Evolutionary conservation across 2,797 vertebrate species (phyloP).

Genomic region (Atherinosoma microstoma): DNA sequence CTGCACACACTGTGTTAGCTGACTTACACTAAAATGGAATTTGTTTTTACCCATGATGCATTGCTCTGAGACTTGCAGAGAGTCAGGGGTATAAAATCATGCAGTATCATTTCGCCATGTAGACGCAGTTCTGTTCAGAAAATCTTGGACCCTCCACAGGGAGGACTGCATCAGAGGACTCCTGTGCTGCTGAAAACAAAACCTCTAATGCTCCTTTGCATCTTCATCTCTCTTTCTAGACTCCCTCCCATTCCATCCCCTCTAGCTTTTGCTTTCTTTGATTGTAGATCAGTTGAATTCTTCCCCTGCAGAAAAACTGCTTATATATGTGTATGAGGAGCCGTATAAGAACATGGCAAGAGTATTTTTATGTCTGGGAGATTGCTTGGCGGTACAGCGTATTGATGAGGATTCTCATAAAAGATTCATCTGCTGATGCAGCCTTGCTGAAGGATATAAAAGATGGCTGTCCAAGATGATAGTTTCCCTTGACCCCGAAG

Average conservation of each 20-base stretch:
- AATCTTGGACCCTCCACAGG: constrained; percentile 30
- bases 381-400: constrained; percentile 15
- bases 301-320: not conserved
- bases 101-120: constrained; percentile 28
- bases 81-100: constrained; percentile 24
- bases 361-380: constrained; percentile 25
- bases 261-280: constrained; percentile 21
- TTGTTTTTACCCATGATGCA: constrained; percentile 19
- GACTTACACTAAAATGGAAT: constrained; percentile 3
- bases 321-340: not conserved
- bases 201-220: not conserved
- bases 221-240: not conserved
- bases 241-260: not conserved
- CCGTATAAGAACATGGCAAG: constrained; percentile 3
- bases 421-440: constrained; percentile 58
- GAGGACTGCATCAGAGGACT: constrained; percentile 32
- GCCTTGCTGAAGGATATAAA: constrained; percentile 37
- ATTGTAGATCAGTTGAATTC: constrained; percentile 20
- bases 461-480: constrained; percentile 22
- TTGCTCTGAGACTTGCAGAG: constrained; percentile 24
- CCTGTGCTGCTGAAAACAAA: constrained; percentile 19
- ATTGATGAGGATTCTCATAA: constrained; percentile 53
- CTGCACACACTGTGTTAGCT: constrained; percentile 1
- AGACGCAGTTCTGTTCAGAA: constrained; percentile 37
- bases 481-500: constrained; percentile 20